phyloP scores from a whole-genome alignment of 1,140 invertebrate species.

The Ephestia elutella region DNA sequence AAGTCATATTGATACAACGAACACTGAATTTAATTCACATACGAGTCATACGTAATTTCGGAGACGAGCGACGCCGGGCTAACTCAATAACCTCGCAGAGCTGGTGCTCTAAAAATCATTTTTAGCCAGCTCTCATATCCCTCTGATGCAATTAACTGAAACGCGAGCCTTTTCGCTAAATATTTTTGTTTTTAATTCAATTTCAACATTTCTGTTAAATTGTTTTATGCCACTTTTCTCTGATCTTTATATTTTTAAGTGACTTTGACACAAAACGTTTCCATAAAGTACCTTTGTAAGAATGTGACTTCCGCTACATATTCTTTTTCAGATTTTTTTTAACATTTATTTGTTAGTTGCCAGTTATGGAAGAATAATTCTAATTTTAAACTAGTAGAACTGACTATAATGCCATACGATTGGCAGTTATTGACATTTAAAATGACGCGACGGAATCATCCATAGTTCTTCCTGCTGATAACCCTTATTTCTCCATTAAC shows the following conservation, averaged over 20 bases:
- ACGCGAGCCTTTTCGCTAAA: neutral
- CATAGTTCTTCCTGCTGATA: too few species aligned
- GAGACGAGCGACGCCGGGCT: neutral
- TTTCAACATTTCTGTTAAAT: neutral
- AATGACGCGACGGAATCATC: too few species aligned
- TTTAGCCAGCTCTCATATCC: neutral
- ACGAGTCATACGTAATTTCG: neutral
- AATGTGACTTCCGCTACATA: too few species aligned
- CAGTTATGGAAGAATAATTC: too few species aligned
- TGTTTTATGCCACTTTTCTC: neutral
- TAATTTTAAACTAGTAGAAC: too few species aligned
- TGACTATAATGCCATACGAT: too few species aligned
- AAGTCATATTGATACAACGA: neutral
- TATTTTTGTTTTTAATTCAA: neutral
- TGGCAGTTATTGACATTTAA: too few species aligned
- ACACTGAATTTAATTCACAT: neutral
- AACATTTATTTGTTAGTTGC: too few species aligned
- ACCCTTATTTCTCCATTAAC: too few species aligned
- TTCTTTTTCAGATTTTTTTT: too few species aligned
- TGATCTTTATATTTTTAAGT: neutral
- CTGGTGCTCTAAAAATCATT: neutral
- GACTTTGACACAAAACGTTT: too few species aligned
- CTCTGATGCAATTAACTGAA: constrained; percentile 1
- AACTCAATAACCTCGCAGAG: neutral
- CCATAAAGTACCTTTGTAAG: too few species aligned